These are phyloP conservation scores for Gasterosteus aculeatus DNA, from an alignment of 2,113 vertebrate genomes.

Conservation along the genomic window DNA sequence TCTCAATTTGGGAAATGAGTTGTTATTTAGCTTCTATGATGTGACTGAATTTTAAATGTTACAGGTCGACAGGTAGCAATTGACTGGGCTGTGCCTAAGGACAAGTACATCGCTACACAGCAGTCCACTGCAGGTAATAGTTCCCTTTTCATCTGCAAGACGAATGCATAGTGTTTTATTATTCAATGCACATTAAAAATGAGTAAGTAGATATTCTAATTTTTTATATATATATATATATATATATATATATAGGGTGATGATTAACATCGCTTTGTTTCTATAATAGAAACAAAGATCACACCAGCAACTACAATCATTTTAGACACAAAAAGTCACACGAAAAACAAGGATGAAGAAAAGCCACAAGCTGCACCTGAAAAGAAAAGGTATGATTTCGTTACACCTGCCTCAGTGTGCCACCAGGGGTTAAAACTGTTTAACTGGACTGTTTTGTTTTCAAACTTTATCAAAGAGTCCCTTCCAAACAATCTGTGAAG, in stretches of 20 bases:
- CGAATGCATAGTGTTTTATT: not conserved
- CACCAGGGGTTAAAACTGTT: not conserved
- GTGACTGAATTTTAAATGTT: not conserved
- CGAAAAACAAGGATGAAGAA: constrained; percentile 39
- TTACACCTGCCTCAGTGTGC: not conserved
- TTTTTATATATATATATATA: too few relatives aligned
- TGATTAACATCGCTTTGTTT: not conserved
- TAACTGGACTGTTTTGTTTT: not conserved
- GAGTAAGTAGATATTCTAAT: not conserved
- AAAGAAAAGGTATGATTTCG: constrained; percentile 53
- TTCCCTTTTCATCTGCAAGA: not conserved
- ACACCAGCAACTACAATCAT: not conserved
- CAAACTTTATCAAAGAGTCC: constrained; percentile 24
- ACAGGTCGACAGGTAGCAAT: constrained; percentile 89
- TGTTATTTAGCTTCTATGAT: not conserved
- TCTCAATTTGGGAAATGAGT: not conserved
- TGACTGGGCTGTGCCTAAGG: constrained; percentile 92
- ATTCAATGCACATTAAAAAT: not conserved
- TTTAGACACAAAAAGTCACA: constrained; percentile 14
- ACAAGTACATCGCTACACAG: constrained; percentile 84
- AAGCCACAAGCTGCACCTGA: constrained; percentile 14
- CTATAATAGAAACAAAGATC: constrained; percentile 50
- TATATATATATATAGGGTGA: too few relatives aligned
- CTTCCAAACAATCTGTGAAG: constrained; percentile 33
- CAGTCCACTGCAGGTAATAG: constrained; percentile 72